Base-by-base conservation (phyloP, 2,113 vertebrate genomes). In the Polyodon spathula region DNA sequence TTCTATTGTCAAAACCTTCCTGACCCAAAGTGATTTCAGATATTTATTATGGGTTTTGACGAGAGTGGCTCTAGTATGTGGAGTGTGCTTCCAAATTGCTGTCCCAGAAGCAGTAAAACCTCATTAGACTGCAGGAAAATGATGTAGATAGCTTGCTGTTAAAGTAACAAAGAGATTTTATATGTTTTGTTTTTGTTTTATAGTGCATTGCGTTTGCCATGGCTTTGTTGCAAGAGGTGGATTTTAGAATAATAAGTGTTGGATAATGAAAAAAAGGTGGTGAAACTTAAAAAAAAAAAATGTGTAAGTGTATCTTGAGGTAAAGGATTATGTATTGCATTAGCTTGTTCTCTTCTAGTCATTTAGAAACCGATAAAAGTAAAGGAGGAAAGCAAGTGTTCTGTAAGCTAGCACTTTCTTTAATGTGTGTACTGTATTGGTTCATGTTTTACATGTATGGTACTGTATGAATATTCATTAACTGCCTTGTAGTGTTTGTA, bases 401-500 rank as follows among this genome's bases (percentile, higher is more conserved):
- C 88, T 88, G 83, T 93, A 89, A 89, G 84, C 81, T 84, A 88
- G 86, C 87, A 93, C 89, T 93, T 89, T 92, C 87, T 87, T 82
- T 84, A 77, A 67, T 62, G 77, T 90, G 78, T 84, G 88, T 89
- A 83, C 88, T 88, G 87, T 95, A 92, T 82, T 86, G 73, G 75
- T 78, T 83, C 71, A 75, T 77, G 76, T 79, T 80, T 66, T 79
- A 74, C 73, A 81, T 93, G 89, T 95, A 92, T 89, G 89, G 91
- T 94, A 91, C 88, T 88, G 88, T 94, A 92, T 89, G 84, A 84
- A 89, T 87, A 86, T 81, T 90, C 88, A 90, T 92, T 74, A 88
- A 87, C 86, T 90, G 90, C 92, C 93, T 97, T 93, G 92, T 95
- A 82, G 88, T 85, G 81, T 92, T 93, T 79, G 78, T 74, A 73